These are phyloP conservation scores for Tachycineta bicolor DNA, from an alignment of 2,113 vertebrate species.

Conservation along the genomic window DNA sequence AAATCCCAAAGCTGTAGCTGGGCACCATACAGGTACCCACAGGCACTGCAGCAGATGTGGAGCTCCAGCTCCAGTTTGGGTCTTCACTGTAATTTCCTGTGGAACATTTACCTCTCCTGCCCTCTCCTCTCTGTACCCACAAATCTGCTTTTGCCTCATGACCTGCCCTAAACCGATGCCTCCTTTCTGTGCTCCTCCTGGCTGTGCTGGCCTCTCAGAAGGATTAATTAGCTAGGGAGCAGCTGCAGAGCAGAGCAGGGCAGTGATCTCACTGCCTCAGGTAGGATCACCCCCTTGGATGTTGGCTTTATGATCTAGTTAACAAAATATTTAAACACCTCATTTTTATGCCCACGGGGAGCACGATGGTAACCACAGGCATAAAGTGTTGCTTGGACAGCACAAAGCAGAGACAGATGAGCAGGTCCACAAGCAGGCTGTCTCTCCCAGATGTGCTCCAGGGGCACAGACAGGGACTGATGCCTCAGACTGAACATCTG, in stretches of 20 bases:
- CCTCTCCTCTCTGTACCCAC: background rate
- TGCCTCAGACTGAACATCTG: background rate
- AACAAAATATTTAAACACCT: conserved; percentile 45
- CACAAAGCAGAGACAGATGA: background rate
- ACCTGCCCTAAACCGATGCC: background rate
- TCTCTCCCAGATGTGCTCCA: background rate
- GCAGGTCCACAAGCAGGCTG: background rate
- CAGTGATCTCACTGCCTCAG: background rate
- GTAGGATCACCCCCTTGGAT: background rate
- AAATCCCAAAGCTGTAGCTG: background rate
- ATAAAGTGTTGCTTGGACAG: background rate
- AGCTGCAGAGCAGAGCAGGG: background rate
- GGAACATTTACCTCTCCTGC: background rate
- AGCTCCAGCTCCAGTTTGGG: background rate
- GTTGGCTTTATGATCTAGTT: background rate
- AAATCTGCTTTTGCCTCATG: background rate
- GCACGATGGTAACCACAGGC: background rate
- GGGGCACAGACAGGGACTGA: background rate
- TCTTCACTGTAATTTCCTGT: background rate
- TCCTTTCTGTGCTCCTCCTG: background rate
- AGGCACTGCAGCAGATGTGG: background rate
- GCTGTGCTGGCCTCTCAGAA: background rate
- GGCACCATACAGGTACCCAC: background rate
- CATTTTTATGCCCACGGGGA: background rate
- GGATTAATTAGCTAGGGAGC: background rate